Base-by-base conservation (phyloP, 2,888 invertebrate genomes). In the Apodemia hepburni region DNA sequence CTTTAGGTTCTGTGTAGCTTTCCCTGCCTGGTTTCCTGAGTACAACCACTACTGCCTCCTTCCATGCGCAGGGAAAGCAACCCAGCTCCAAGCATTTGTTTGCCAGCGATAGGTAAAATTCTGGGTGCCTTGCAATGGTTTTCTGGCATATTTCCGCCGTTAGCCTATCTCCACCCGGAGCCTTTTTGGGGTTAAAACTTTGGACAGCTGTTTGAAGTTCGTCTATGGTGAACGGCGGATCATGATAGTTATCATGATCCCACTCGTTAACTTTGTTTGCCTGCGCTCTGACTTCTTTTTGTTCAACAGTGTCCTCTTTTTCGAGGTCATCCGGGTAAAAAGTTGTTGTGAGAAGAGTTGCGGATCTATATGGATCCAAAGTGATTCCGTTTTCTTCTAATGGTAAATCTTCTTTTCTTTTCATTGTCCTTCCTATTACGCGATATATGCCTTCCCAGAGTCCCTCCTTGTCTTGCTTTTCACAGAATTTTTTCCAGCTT, bases 281-380 rank as follows among this genome's bases (percentile, higher is more conserved):
- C 2, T 9, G 7, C 8, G 5, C 1, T 17, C 49, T 49, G 1
- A 17, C 17, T 5, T 8, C 8, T 3, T 15, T 8, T 8, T 49
- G 49, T n/a, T n/a, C 7, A 1, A 1, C n/a, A 2, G 2, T 47
- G 2, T 47, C 47, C 8, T n/a, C 35, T 5, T 2, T 42, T 8
- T 18, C 15, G 0, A 1, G 2, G 42, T 69, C 67, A 3, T 42
- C 29, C 1, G 69, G 68, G 38, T 64, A 66, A 22, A 63, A 65
- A 0, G 64, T 66, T 11, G 49, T 64, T 2, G 65, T 65, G 8
- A 67, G 35, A 0, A 64, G 17, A 22, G 51, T 29, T 0, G 60
- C 67, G 0, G 66, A 70, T 0, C 49, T 62, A 12, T 27, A n/a
- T 4, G 60, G 58, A 11, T 61, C 59, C 6, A 68, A 18, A 0